phyloP scores from a whole-genome alignment of 2,113 vertebrate species.

The Pavo muticus region DNA sequence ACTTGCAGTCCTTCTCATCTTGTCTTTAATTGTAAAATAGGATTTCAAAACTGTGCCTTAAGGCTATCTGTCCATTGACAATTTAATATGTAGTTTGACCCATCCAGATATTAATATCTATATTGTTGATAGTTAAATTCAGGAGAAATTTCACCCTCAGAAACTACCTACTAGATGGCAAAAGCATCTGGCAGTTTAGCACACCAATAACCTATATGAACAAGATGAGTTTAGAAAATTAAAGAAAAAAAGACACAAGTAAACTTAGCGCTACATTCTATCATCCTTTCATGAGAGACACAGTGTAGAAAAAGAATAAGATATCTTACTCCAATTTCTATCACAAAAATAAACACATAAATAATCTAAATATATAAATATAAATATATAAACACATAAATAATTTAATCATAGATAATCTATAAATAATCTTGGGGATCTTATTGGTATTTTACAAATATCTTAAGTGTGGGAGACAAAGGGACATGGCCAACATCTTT shows the following conservation, averaged over 20 bases:
- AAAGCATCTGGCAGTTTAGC: background rate
- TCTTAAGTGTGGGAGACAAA: no score
- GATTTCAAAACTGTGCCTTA: background rate
- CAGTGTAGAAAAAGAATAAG: background rate
- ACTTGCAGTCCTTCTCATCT: background rate
- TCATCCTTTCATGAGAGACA: background rate
- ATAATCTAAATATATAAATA: background rate
- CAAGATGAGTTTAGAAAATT: background rate
- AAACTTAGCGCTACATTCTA: background rate
- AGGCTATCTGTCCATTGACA: background rate
- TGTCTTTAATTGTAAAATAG: background rate
- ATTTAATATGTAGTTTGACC: background rate
- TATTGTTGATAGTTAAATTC: background rate
- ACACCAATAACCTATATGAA: background rate
- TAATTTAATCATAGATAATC: background rate
- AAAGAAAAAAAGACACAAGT: background rate
- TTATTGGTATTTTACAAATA: no score
- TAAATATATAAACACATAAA: background rate
- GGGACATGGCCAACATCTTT: no score
- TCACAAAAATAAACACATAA: background rate
- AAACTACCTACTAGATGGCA: background rate
- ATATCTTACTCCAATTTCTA: background rate
- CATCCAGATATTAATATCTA: background rate
- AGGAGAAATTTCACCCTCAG: background rate
- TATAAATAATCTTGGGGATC: background rate